A percentile compares a stretch with the other conserved stretches of the same genome.
phyloP scores from a whole-genome alignment of 2,888 invertebrate species.

The Gastracanthus pulcherrimus region DNA sequence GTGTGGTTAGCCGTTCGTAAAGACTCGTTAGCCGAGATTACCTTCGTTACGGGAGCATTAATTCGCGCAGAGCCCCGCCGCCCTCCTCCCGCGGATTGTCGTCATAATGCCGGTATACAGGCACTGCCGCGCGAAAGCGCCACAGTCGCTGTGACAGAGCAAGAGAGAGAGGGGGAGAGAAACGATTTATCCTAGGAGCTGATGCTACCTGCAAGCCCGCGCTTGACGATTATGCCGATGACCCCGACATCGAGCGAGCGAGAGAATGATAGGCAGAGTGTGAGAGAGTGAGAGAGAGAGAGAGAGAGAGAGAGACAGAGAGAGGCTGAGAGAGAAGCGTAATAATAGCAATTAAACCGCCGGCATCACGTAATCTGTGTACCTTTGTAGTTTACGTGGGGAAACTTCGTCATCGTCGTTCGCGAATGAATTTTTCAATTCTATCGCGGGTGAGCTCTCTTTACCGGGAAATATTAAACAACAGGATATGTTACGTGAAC shows the following conservation, averaged over 20 bases:
- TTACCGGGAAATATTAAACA: not conserved
- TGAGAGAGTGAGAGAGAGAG: not conserved
- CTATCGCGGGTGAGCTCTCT: too few relatives aligned
- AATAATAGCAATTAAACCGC: constrained; percentile 30
- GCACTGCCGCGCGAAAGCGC: not conserved
- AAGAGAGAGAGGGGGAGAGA: too few relatives aligned
- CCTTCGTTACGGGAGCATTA: constrained; percentile 63
- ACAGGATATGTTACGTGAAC: not conserved
- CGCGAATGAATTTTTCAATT: not conserved
- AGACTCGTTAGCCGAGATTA: constrained; percentile 63
- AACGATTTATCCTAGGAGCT: constrained; percentile 12
- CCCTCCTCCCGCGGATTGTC: constrained; percentile 43
- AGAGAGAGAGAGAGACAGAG: not conserved
- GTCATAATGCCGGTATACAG: constrained; percentile 33
- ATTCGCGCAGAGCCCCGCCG: too few relatives aligned
- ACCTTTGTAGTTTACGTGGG: constrained; percentile 6
- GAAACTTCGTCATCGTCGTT: not conserved
- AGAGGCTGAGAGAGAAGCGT: not conserved
- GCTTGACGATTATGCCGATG: constrained; percentile 6
- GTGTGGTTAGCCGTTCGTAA: constrained; percentile 45
- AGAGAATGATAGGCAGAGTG: not conserved
- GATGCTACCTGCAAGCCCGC: not conserved
- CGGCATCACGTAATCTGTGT: constrained; percentile 21
- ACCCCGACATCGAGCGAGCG: not conserved
- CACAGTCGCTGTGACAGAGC: not conserved